A percentile compares a stretch with the other conserved stretches of the same genome.
Conservation (phyloP, 2,797 vertebrate species). For the Nannoperca obscura region DNA sequence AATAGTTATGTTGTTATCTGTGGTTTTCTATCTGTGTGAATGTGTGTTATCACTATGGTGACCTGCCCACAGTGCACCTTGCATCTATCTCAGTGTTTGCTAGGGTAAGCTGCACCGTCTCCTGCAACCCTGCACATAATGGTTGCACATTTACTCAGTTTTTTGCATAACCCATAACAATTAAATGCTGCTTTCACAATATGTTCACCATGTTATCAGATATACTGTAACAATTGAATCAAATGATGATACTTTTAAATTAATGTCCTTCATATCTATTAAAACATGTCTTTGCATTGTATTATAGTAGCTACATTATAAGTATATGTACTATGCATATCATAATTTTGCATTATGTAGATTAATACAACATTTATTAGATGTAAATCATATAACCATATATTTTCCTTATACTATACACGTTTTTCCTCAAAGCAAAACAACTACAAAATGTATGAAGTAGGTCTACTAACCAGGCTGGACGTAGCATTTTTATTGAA, state of each 20-base stretch:
- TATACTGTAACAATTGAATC: neutral
- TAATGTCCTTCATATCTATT: too few species aligned
- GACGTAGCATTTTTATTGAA: neutral
- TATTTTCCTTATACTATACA: neutral
- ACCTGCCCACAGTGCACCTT: constrained; percentile 3
- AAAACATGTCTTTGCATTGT: neutral
- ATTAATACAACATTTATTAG: neutral
- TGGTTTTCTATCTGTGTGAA: neutral
- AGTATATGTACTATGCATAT: too few species aligned
- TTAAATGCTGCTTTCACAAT: neutral
- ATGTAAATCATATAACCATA: neutral
- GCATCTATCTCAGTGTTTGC: neutral
- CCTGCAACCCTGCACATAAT: neutral
- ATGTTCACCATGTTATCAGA: neutral
- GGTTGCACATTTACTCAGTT: neutral
- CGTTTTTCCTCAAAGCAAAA: neutral
- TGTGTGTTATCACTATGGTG: constrained; percentile 17
- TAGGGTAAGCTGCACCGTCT: neutral
- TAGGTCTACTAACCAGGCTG: neutral
- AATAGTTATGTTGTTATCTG: neutral
- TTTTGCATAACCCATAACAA: neutral
- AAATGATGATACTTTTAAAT: neutral
- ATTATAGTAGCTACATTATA: neutral
- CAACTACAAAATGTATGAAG: neutral
- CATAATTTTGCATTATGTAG: neutral